Conservation (phyloP, 2,888 invertebrate species). For the Amiota communis region DNA sequence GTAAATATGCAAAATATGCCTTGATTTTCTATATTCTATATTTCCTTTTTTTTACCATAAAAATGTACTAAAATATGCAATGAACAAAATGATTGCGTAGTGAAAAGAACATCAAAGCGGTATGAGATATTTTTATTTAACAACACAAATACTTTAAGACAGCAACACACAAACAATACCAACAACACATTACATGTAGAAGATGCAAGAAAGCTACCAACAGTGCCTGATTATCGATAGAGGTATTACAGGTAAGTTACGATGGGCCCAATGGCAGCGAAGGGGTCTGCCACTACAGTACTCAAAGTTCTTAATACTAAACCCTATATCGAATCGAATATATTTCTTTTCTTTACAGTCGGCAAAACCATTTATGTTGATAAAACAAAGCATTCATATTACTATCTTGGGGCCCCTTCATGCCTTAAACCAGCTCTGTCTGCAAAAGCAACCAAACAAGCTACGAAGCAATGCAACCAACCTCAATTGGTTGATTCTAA, state of each 20-base stretch:
- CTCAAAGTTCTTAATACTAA: neutral
- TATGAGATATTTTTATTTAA: constrained; percentile 12
- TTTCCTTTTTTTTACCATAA: neutral
- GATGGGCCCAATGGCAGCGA: neutral
- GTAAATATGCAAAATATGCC: too few relatives aligned
- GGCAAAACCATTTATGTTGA: too few relatives aligned
- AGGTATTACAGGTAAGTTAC: neutral
- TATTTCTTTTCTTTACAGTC: too few relatives aligned
- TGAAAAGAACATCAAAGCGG: constrained; percentile 19
- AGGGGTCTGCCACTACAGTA: neutral
- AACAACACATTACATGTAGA: too few relatives aligned
- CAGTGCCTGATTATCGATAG: too few relatives aligned
- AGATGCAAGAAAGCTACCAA: too few relatives aligned
- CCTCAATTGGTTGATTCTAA: too few relatives aligned
- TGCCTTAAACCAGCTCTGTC: too few relatives aligned
- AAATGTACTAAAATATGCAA: constrained; percentile 1
- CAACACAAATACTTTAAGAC: too few relatives aligned
- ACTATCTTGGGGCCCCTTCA: too few relatives aligned
- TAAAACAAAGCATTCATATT: too few relatives aligned
- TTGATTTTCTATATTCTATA: constrained; percentile 1
- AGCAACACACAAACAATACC: too few relatives aligned
- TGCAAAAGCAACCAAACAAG: neutral
- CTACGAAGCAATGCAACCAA: neutral
- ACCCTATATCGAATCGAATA: neutral
- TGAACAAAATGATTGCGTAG: neutral